Evolutionary conservation across 2,113 vertebrate species (phyloP).

Genomic region (Notarius lentiginosus): DNA sequence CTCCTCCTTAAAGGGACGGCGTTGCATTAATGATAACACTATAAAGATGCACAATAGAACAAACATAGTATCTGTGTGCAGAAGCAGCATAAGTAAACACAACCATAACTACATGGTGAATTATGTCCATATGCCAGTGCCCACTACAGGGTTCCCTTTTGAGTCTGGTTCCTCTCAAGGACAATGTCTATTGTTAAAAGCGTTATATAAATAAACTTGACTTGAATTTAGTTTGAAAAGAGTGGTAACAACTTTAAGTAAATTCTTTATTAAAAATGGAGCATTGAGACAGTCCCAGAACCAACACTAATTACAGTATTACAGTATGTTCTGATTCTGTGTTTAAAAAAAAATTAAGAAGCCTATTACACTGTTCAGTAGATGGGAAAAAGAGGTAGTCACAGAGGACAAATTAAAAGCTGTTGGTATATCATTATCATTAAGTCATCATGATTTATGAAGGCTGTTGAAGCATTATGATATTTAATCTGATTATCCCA

Average conservation of each 20-base stretch:
- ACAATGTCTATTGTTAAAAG: too few species aligned
- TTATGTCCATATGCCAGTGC: too few species aligned
- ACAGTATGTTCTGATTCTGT: neutral
- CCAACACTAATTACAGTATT: neutral
- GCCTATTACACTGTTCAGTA: neutral
- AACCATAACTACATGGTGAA: too few species aligned
- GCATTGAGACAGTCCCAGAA: neutral
- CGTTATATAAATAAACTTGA: too few species aligned
- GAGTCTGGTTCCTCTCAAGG: too few species aligned
- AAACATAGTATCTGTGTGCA: too few species aligned
- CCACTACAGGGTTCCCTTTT: too few species aligned
- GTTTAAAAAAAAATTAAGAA: neutral
- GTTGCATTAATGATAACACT: too few species aligned
- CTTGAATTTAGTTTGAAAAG: neutral
- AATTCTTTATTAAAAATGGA: neutral
- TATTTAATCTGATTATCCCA: neutral
- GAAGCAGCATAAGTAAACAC: too few species aligned
- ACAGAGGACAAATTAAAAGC: neutral
- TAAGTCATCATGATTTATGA: neutral
- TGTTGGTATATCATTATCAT: neutral
- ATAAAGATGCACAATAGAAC: too few species aligned
- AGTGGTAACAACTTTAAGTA: neutral
- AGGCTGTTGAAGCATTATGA: neutral
- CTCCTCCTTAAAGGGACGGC: too few species aligned
- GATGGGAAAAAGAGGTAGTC: neutral